Conservation (phyloP, 2,797 vertebrate genomes). For the Protonibea diacanthus region DNA sequence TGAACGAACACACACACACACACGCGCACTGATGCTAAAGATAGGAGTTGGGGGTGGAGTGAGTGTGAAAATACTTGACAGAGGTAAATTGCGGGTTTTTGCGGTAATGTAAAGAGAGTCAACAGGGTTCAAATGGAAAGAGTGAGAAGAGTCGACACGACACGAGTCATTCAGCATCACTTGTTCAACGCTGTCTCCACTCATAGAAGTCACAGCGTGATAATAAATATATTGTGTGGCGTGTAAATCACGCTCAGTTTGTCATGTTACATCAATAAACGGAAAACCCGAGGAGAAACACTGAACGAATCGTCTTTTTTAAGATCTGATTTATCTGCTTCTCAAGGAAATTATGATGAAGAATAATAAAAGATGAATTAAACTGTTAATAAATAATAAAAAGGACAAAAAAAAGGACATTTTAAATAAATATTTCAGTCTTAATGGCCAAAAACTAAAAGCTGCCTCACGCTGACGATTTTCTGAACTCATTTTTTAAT, state of each 20-base stretch:
- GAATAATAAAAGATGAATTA: neutral
- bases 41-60: neutral
- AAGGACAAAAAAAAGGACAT: neutral
- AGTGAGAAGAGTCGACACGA: neutral
- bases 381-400: neutral
- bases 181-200: neutral
- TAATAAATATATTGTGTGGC: neutral
- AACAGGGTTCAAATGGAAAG: conserved; percentile 9
- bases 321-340: too few relatives aligned
- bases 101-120: conserved; percentile 22
- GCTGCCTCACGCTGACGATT: neutral
- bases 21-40: neutral
- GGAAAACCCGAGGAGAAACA: too few relatives aligned
- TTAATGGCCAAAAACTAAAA: neutral
- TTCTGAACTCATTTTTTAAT: neutral
- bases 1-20: neutral
- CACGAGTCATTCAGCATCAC: neutral
- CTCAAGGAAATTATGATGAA: neutral
- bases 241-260: neutral
- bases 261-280: neutral
- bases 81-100: conserved; percentile 19
- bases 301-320: neutral
- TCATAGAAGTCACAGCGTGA: too few relatives aligned
- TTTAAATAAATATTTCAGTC: neutral
- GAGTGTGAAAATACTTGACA: conserved; percentile 25